Conservation (phyloP, 1,140 invertebrate species). For the Microplitis mediator region DNA sequence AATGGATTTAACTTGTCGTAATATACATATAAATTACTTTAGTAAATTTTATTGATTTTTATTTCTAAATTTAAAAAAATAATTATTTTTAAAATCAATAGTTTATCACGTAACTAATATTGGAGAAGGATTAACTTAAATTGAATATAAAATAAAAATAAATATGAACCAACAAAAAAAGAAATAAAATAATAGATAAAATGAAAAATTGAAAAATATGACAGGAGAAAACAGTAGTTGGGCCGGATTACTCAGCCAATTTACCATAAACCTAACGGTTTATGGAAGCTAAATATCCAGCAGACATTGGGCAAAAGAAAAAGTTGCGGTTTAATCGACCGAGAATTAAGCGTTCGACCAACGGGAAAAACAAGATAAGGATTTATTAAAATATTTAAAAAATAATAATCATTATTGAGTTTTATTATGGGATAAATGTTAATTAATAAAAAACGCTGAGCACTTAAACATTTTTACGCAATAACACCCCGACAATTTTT, state of each 20-base stretch:
- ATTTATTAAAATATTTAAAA: neutral
- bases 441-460: conserved; percentile 21
- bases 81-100: no score
- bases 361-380: neutral
- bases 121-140: neutral
- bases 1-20: no score
- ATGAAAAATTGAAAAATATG: conserved; percentile 3
- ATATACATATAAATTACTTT: no score
- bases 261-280: conserved; percentile 45
- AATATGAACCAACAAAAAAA: neutral
- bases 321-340: neutral
- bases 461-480: neutral
- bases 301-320: neutral
- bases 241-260: conserved; percentile 40
- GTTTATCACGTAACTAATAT: neutral
- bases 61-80: no score
- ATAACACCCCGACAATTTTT: conserved; percentile 3
- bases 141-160: no score
- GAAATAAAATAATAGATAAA: neutral
- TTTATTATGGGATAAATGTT: no score
- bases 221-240: conserved; percentile 13
- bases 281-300: conserved; percentile 34
- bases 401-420: neutral
- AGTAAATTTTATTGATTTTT: no score
- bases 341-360: no score